These are phyloP conservation scores for Chiloscyllium plagiosum DNA, from an alignment of 2,113 vertebrate genomes.

Conservation along the genomic window DNA sequence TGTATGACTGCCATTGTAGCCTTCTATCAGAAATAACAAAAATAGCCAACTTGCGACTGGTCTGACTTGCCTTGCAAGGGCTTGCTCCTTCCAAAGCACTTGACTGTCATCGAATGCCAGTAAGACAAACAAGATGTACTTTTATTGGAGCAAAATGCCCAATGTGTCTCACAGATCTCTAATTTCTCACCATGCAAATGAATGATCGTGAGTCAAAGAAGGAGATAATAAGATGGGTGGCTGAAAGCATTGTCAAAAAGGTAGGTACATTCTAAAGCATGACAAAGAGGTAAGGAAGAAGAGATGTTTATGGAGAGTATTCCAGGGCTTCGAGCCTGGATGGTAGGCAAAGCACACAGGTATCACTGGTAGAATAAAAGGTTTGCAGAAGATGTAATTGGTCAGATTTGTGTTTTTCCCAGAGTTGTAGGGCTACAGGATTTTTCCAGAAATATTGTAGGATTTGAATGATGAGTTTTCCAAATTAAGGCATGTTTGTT, in stretches of 20 bases:
- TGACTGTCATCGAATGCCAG: neutral
- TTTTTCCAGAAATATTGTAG: no score
- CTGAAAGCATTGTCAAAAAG: no score
- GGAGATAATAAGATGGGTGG: no score
- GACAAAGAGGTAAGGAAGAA: neutral
- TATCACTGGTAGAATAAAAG: no score
- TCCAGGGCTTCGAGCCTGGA: no score
- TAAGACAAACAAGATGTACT: neutral
- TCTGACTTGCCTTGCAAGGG: neutral
- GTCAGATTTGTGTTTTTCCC: no score
- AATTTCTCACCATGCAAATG: neutral
- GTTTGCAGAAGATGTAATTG: no score
- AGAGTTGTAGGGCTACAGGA: no score
- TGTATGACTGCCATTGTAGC: neutral
- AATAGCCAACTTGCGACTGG: neutral
- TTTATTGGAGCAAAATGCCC: neutral
- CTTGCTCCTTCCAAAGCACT: neutral
- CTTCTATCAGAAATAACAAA: neutral
- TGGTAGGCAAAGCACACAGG: no score
- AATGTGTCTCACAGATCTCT: neutral
- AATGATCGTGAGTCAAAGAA: no score
- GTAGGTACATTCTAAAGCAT: neutral
- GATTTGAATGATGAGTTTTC: no score
- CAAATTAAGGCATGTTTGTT: no score
- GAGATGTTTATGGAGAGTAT: neutral